These are phyloP conservation scores for Gallirallus australis DNA, from an alignment of 2,797 vertebrate species.

Conservation along the genomic window DNA sequence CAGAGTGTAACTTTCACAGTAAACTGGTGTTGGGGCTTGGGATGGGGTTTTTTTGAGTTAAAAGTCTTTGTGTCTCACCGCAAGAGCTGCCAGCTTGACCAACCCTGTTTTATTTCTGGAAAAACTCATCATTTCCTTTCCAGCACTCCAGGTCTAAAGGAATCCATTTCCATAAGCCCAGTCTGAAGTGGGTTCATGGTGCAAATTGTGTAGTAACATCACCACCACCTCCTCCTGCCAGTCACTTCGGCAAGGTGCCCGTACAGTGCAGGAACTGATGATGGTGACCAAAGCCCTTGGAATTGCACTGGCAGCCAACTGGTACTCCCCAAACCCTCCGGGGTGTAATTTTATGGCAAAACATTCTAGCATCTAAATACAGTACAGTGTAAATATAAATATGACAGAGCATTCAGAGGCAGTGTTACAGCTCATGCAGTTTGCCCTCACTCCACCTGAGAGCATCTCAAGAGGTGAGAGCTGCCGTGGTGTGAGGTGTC, in stretches of 20 bases:
- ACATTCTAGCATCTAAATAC: neutral
- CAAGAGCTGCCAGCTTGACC: neutral
- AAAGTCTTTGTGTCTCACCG: neutral
- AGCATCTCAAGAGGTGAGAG: neutral
- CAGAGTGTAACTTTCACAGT: neutral
- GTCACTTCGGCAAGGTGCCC: neutral
- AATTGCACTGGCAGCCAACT: neutral
- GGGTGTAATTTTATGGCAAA: neutral
- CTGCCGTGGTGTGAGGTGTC: neutral
- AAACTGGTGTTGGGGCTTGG: neutral
- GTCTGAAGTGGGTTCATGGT: neutral
- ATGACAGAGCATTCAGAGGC: neutral
- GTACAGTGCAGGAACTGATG: accelerated
- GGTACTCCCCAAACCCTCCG: neutral
- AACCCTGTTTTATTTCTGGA: neutral
- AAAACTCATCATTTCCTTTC: neutral
- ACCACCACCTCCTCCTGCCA: neutral
- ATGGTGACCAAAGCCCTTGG: neutral
- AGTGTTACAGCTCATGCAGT: neutral
- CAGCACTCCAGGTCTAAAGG: neutral
- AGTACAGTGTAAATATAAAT: neutral
- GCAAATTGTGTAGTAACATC: neutral
- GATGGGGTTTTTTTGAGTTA: neutral
- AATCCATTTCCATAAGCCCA: neutral
- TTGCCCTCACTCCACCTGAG: neutral